Conservation (phyloP, 2,113 vertebrate species). For the Campylorhamphus procurvoides region DNA sequence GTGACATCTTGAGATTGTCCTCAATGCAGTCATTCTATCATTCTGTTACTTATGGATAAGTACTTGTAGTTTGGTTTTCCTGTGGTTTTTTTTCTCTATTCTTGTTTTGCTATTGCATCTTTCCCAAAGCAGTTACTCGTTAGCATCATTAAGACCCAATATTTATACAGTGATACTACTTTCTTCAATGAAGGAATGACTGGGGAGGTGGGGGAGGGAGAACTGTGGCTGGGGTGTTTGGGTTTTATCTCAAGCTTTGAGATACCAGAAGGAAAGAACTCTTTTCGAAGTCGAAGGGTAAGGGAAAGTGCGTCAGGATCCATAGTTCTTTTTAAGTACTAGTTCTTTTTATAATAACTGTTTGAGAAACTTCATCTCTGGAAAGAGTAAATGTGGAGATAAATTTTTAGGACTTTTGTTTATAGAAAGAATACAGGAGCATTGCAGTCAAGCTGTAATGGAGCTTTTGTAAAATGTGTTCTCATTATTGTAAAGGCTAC, state of each 20-base stretch:
- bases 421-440: neutral
- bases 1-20: neutral
- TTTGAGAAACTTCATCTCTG: neutral
- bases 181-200: neutral
- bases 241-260: neutral
- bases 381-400: neutral
- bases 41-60: neutral
- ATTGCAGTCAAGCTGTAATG: neutral
- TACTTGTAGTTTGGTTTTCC: neutral
- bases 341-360: neutral
- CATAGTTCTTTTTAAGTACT: neutral
- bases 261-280: neutral
- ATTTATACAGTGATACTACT: neutral
- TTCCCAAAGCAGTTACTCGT: neutral
- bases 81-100: neutral
- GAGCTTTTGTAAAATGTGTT: neutral
- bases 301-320: neutral
- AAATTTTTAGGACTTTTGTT: neutral
- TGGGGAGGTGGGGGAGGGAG: rapidly evolving
- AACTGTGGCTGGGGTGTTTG: neutral
- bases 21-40: neutral
- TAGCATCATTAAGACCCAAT: neutral
- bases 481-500: neutral
- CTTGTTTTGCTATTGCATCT: neutral
- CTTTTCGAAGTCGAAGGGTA: neutral